Base-by-base conservation (phyloP, 2,888 invertebrate species). In the Sepioteuthis lessoniana region DNA sequence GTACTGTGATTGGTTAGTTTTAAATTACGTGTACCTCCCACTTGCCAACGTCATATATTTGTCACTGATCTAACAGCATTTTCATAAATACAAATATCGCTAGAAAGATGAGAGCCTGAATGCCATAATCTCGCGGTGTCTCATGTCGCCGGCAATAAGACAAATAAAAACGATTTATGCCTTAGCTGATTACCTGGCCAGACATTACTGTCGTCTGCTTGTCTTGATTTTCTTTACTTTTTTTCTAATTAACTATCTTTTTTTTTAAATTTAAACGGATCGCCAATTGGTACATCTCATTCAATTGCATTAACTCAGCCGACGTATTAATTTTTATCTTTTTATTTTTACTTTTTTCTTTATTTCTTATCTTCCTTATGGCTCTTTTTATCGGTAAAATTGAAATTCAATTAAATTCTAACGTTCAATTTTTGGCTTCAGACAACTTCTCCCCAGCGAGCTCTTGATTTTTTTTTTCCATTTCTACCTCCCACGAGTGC, bases 381-480 rank as follows among this genome's bases (percentile, higher is more conserved):
- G 76, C 76, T n/a, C 76, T 76, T 76, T 76, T 76, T 35, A 76
- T n/a, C 35, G 76, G 76, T n/a, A 76, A n/a, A 76, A 76, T n/a
- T 76, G 76, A 35, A 76, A 76, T 76, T 76, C 76, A n/a, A 76
- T 76, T 76, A 76, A 16, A 76, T 76, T 76, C 16, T n/a, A 76
- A 16, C n/a, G n/a, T 76, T 76, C 76, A 76, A 76, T 76, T 76
- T 76, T 76, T 76, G n/a, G 76, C 35, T 76, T 76, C 76, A 76
- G 76, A 76, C 76, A 76, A n/a, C 31, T 76, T 76, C 76, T 76
- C 76, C 76, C 76, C 76, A n/a, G 76, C 76, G 76, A 76, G 76
- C 76, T 76, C 76, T 76, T 76, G n/a, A 76, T 76, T 76, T 76
- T 55, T 55, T 55, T 28, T 76, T 16, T 16, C 76, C 76, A 35